Evolutionary conservation across 2,888 invertebrate species (phyloP).

Genomic region (Hirtodrosophila alboralis): DNA sequence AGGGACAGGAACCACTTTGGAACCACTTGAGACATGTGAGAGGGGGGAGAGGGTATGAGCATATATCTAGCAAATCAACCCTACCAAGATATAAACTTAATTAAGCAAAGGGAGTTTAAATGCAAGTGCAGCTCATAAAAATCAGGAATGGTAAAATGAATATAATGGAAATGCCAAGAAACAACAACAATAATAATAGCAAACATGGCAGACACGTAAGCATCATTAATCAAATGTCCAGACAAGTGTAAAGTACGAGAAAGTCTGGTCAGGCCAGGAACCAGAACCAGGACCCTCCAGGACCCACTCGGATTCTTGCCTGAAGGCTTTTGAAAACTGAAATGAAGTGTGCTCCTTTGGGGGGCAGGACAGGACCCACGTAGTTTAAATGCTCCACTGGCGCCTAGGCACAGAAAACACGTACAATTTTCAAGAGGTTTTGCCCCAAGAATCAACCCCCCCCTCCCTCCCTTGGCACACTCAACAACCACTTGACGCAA

Average conservation of each 20-base stretch:
- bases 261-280: constrained; percentile 32
- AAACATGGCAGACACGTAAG: constrained; percentile 62
- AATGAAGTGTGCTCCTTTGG: constrained; percentile 46
- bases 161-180: constrained; percentile 62
- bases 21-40: constrained; percentile 57
- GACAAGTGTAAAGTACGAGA: constrained; percentile 74
- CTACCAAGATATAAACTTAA: constrained; percentile 48
- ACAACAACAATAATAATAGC: constrained; percentile 21
- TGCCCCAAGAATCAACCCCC: constrained; percentile 39
- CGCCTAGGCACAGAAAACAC: constrained; percentile 61
- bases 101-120: constrained; percentile 38
- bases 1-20: constrained; percentile 40
- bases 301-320: constrained; percentile 31
- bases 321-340: constrained; percentile 18
- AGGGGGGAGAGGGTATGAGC: too few species aligned
- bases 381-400: constrained; percentile 35
- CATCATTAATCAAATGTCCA: constrained; percentile 80
- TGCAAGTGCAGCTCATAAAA: constrained; percentile 42
- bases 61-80: constrained; percentile 42
- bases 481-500: constrained; percentile 69
- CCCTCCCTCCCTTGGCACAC: constrained; percentile 24
- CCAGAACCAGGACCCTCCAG: constrained; percentile 6
- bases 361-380: too few species aligned
- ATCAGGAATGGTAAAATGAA: constrained; percentile 65
- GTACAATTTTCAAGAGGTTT: constrained; percentile 62